These are phyloP conservation scores for Parotia lawesii DNA, from an alignment of 2,113 vertebrate genomes.

Conservation along the genomic window DNA sequence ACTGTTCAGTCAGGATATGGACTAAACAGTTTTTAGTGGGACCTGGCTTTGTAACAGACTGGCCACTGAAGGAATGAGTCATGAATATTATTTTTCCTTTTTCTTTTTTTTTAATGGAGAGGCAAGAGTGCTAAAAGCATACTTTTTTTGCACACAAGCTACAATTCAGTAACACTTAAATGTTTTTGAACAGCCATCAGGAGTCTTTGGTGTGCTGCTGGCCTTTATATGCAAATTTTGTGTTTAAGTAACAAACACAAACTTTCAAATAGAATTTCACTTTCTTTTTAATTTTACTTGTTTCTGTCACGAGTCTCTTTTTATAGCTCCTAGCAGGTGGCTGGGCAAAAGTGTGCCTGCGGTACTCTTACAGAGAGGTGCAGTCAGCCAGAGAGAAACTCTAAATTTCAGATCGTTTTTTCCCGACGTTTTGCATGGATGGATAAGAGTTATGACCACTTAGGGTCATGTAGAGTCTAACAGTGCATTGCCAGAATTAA, in stretches of 20 bases:
- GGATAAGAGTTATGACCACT: background rate
- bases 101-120: background rate
- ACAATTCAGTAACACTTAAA: background rate
- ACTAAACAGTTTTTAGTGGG: background rate
- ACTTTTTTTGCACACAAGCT: background rate
- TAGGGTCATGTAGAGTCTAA: background rate
- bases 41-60: background rate
- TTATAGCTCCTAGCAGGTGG: background rate
- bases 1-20: background rate
- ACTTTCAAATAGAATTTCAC: background rate
- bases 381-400: background rate
- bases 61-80: background rate
- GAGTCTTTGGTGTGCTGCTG: background rate
- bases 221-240: background rate
- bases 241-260: conserved; percentile 7
- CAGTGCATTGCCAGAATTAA: background rate
- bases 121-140: background rate
- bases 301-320: background rate
- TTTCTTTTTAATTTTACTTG: background rate
- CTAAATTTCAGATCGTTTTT: background rate
- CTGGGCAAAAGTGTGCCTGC: background rate
- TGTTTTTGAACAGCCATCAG: background rate
- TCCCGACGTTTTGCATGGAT: background rate
- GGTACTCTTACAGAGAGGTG: background rate
- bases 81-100: background rate